Evolutionary conservation across 1,140 invertebrate species (phyloP), one percentile per base, ranked within the genome.

Genomic region (Ooceraea biroi): DNA sequence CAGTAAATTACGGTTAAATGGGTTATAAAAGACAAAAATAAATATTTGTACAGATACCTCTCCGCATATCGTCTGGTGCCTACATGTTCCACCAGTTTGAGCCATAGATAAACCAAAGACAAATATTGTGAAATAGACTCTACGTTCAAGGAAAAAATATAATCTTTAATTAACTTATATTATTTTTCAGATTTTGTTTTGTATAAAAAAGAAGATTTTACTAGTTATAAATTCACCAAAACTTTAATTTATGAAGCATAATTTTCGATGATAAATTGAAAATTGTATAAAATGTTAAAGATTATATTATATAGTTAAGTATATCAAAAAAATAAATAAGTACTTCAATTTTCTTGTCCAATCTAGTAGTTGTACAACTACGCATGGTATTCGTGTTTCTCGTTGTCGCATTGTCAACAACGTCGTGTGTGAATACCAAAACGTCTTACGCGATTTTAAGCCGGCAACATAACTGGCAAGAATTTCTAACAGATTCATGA

Each of bases 351-450:
- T 8, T 17, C 19, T 44, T 19, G 3, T 57, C 22, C 41, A 78
- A 11, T 48, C 17, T 65, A 2, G 2, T 11, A 61, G 50, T 71
- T 46, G 55, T 27, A 41, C 50, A 69, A 85, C 41, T 10, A 14
- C 41, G 52, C 14, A 19, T 14, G 46, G 72, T n/a, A 86, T 80
- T 86, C 60, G 36, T 19, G 41, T 68, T 66, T 61, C 30, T 44
- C 14, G 46, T 72, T 55, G 61, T 63, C 27, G 30, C 10, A 48
- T 68, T 58, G 74, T 82, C 50, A 76, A 71, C 77, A 85, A 77
- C 57, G 36, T 66, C 12, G 65, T 46, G 22, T 58, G 63, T 66
- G 76, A 86, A 86, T 83, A 83, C 55, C 60, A 22, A 73, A 83
- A 85, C 44, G 58, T 65, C 57, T 44, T 22, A 8, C 44, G 30